Evolutionary conservation across 2,888 invertebrate genomes (phyloP), one percentile per base, ranked within the genome.

Genomic region (Podotricha telesiphe): DNA sequence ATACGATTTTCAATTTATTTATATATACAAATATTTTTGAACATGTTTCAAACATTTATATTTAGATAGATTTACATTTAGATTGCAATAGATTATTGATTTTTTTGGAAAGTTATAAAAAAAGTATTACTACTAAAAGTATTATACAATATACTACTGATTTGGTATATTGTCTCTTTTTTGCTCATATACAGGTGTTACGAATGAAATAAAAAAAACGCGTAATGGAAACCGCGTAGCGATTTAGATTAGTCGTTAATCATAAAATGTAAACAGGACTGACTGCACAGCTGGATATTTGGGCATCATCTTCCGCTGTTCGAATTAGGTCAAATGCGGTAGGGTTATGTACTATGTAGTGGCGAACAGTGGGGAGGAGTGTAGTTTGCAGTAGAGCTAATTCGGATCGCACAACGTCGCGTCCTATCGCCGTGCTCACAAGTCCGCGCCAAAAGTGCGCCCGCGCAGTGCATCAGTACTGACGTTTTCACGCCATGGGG

Each of bases 401-500:
- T 79, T 89, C 85, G 80, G 88, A 85, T 81, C 89, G 80, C 91
- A 93, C 82, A 83, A 89, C 89, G 90, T 87, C 85, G 85, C 86
- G 89, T 86, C 78, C 84, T 81, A 81, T 85, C 89, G 91, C 74
- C 85, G 88, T 84, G 90, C 76, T 80, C 84, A 84, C 85, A 86
- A 82, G 80, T 81, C 76, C 82, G 83, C 83, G 86, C 79, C 76
- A 74, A 68, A 71, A 73, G 78, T 83, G 80, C 82, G 85, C 78
- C 76, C 85, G 85, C 83, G 85, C 80, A 81, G 74, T 75, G 83
- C 85, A 86, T 82, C 82, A 75, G 76, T 73, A 76, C 62, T 62
- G 62, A 62, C 62, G 62, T 76, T 77, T 77, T 73, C 75, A 67
- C 80, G 89, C 82, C 81, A 95, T 95, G 95, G 95, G 95, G 88